Evolutionary conservation across 1,140 invertebrate species (phyloP), one percentile per base, ranked within the genome.

Genomic region (Drosophila baimaii): DNA sequence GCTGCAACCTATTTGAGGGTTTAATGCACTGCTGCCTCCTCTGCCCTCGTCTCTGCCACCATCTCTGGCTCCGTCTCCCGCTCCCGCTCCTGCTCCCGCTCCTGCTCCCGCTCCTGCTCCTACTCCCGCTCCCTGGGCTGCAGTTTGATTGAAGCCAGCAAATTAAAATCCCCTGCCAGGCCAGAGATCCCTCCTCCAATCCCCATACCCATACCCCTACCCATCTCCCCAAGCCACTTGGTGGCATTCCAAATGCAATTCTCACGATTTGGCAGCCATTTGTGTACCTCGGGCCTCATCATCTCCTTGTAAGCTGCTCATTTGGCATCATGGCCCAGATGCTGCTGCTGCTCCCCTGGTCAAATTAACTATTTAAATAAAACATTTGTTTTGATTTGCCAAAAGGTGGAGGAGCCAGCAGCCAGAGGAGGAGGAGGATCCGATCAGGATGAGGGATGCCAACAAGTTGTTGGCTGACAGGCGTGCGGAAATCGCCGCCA

Each of bases 311-410:
- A 86, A 83, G 79, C 79, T 76, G 81, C 68, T 84, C 81, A 84
- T 84, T 85, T 84, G 81, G 66, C 54, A 13, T 4, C 73, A 61
- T 64, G 54, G 74, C 69, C 62, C 52, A 69, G 58, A 55, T 69
- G 51, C 61, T 41, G 25, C 37, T 33, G n/a, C n/a, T n/a, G n/a
- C n/a, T n/a, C n/a, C 33, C 39, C 64, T 71, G 79, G 73, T 86
- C 76, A 88, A 88, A 83, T 88, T 83, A 86, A 86, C 83, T 76
- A 86, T 86, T 86, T 86, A 86, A 86, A 86, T 88, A 79, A 86
- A 86, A 86, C 83, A 89, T 86, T 86, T 86, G 83, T 86, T 86
- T 86, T 83, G 83, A 88, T 84, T 84, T 65, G 63, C 27, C n/a
- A 6, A 25, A 2, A 25, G 33, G 19, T 21, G 23, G n/a, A n/a